Base-by-base conservation (phyloP, 1,140 invertebrate species). In the Conus betulinus region DNA sequence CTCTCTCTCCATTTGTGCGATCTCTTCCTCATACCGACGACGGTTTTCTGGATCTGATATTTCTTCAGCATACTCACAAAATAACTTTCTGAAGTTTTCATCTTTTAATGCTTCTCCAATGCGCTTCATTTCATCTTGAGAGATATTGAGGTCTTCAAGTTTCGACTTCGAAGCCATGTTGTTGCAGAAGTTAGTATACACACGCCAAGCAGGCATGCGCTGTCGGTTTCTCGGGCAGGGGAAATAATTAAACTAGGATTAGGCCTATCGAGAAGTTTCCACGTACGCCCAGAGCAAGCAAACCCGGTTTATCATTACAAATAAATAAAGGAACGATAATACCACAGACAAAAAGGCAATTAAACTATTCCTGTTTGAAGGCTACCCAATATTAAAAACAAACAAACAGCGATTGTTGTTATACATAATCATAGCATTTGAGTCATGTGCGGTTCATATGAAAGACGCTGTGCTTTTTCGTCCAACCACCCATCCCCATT, bases 61-160 rank as follows among this genome's bases (percentile, higher is more conserved):
- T 95, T 99, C 98, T 90, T 98, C 97, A 17, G 97, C 97, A 96
- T 99, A 99, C 78, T 99, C 98, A 57, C 96, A 95, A 25, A 99
- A 96, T 57, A 99, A 93, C 94, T 98, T 97, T 84, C 98, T 96
- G 95, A 99, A 99, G 93, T 98, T 97, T 94, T 98, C 97, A 93
- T 98, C 96, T 94, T 98, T 97, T 90, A 99, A 96, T 39, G 98
- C 98, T 81, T 98, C 96, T 84, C 96, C 96, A 87, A 99, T 96
- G 52, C 96, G 96, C 55, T 97, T 96, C 53, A 98, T 95, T 95
- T 99, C 98, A 78, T 97, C 97, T 90, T 95, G 95, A 76, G 97
- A 97, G 88, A 99, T 96, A 91, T 98, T 96, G n/a, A 98, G 95
- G 91, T 98, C 97, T 94, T 97, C 95, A 25, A 93, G 89, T 84